Evolutionary conservation across 2,113 vertebrate genomes (phyloP), one percentile per base, ranked within the genome.

Genomic region (Acanthochromis polyacanthus): DNA sequence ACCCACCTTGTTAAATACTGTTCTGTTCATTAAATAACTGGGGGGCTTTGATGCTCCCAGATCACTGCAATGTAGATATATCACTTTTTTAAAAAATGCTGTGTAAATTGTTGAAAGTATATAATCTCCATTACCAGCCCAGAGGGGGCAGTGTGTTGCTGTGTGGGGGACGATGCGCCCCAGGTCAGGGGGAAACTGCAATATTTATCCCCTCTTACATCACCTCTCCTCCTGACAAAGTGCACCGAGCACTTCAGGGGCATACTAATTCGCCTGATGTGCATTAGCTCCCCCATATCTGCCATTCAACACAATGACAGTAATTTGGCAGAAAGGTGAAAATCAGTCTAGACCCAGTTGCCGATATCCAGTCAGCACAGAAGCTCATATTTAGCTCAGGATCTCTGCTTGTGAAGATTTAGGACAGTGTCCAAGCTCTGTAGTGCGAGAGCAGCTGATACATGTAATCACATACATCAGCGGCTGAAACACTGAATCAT

Each of bases 101-200:
- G 12, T 36, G 16, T 56, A 45, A 76, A 71, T 58, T 52, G 55
- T 50, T 43, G 36, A n/a, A 68, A 65, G 55, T 72, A 28, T 60
- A 22, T 83, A 46, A 66, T 63, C 77, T 71, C 82, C 61, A 77
- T 86, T 74, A 76, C 32, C 71, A 70, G 77, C 88, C 93, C 91
- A 88, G 88, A 93, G 91, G 81, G 91, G 91, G 92, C 93, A 91
- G 83, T 93, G 88, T 91, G 84, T 87, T 67, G 12, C 93, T 88
- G 70, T 71, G 71, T 5, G 73, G 80, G 78, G 79, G 59, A 73
- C 23, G 55, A 11, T 61, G 66, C 50, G 66, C 84, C 75, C 72
- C 71, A 30, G 88, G 89, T 92, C 78, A 85, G 88, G 55, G 82
- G 67, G 69, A 77, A 79, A 75, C 81, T 69, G 84, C 84, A 90